These are phyloP conservation scores for Microcebus lehilahytsara DNA, from an alignment of 2,113 vertebrate species.

Conservation along the genomic window DNA sequence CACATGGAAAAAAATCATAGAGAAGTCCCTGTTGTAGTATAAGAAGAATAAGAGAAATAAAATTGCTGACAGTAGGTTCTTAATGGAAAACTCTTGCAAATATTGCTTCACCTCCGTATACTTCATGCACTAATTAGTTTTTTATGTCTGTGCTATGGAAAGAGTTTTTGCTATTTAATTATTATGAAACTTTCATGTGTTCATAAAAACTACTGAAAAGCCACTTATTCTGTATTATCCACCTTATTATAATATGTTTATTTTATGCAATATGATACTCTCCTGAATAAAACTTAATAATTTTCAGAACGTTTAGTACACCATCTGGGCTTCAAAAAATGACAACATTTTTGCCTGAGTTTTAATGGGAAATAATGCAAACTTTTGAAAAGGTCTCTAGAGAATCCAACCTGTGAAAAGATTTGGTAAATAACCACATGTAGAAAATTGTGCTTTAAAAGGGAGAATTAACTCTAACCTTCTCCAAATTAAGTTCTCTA, in stretches of 20 bases:
- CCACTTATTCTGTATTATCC: not conserved
- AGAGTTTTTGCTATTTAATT: constrained; percentile 26
- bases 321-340: constrained; percentile 41
- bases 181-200: constrained; percentile 47
- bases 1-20: not conserved
- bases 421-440: not conserved
- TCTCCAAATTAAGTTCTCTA: not conserved
- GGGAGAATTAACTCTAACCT: not conserved
- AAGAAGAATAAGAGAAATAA: not conserved
- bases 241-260: constrained; percentile 42
- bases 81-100: not conserved
- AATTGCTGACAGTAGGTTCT: not conserved
- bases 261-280: constrained; percentile 50
- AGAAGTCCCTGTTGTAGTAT: not conserved
- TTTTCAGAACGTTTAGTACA: constrained; percentile 55
- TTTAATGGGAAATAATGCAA: constrained; percentile 63
- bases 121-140: constrained; percentile 34
- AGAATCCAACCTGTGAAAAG: constrained; percentile 16
- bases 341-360: constrained; percentile 30
- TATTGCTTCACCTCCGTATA: not conserved
- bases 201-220: constrained; percentile 50
- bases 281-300: constrained; percentile 62
- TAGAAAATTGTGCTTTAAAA: not conserved
- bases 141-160: constrained; percentile 1
- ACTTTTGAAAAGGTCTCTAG: constrained; percentile 35